Conservation (phyloP, 2,888 invertebrate species). For the Mechanitis messenoides region DNA sequence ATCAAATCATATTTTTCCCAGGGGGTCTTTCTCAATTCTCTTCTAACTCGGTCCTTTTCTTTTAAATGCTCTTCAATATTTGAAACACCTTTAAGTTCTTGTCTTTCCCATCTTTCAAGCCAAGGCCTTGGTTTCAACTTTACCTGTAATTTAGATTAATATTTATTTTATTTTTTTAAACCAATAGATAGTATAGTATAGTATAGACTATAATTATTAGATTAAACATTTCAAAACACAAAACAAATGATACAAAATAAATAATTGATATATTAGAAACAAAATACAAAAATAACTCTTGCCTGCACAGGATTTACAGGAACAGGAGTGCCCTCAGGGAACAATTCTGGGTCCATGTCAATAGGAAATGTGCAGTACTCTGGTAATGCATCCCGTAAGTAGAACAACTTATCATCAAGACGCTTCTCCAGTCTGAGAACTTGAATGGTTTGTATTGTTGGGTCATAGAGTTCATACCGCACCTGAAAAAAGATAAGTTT, state of each 20-base stretch:
- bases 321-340: conserved; percentile 85
- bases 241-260: too few species aligned
- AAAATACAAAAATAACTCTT: conserved; percentile 9
- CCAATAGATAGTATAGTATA: too few species aligned
- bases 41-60: conserved; percentile 70
- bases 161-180: background rate
- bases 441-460: conserved; percentile 91
- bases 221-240: too few species aligned
- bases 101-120: conserved; percentile 92
- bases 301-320: conserved; percentile 87
- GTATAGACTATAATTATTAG: too few species aligned
- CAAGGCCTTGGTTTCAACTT: conserved; percentile 89
- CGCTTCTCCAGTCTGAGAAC: conserved; percentile 94
- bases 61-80: conserved; percentile 76
- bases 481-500: conserved; percentile 52
- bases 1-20: conserved; percentile 96
- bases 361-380: conserved; percentile 95
- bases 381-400: conserved; percentile 91
- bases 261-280: background rate
- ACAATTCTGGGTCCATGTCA: conserved; percentile 90
- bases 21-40: conserved; percentile 79
- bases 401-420: conserved; percentile 90
- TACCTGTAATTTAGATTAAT: conserved; percentile 61
- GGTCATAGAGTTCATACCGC: conserved; percentile 93
- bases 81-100: conserved; percentile 84